These are phyloP conservation scores for Corythoichthys haematopterus DNA, from an alignment of 2,113 vertebrate species.

Conservation along the genomic window DNA sequence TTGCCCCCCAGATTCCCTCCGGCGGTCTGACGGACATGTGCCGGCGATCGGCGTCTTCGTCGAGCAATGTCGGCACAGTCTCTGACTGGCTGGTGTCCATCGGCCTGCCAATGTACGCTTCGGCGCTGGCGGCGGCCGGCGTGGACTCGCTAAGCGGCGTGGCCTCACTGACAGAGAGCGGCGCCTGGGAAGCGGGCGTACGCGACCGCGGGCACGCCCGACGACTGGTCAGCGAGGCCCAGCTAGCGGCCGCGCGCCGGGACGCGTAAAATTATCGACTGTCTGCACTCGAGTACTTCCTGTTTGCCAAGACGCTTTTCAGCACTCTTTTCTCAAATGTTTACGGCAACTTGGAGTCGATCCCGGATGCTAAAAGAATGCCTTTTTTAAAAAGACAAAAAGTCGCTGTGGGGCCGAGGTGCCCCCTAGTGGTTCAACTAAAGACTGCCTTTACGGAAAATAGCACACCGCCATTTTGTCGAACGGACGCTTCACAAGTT, in stretches of 20 bases:
- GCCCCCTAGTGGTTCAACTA: slow-evolving; percentile 4
- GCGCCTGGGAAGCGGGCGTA: slow-evolving; percentile 82
- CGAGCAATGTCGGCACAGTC: slow-evolving; percentile 76
- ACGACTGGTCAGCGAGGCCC: slow-evolving; percentile 83
- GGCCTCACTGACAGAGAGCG: slow-evolving; percentile 82
- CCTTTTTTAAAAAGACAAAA: slow-evolving; percentile 39
- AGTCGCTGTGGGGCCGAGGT: not conserved
- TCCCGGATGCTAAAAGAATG: slow-evolving; percentile 52
- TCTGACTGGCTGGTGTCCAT: slow-evolving; percentile 91
- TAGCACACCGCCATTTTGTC: slow-evolving; percentile 66
- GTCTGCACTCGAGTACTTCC: slow-evolving; percentile 25
- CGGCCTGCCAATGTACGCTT: slow-evolving; percentile 88
- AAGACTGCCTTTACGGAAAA: slow-evolving; percentile 66
- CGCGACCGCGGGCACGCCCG: slow-evolving; percentile 83
- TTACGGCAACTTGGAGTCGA: slow-evolving; percentile 52
- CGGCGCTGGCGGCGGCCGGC: slow-evolving; percentile 76
- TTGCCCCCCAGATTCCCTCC: slow-evolving; percentile 82
- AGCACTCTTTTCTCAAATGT: slow-evolving; percentile 46
- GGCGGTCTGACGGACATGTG: slow-evolving; percentile 90
- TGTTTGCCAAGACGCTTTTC: slow-evolving; percentile 20
- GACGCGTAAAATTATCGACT: slow-evolving; percentile 27
- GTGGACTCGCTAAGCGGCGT: slow-evolving; percentile 79
- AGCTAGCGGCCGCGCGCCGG: slow-evolving; percentile 66
- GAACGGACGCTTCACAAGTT: slow-evolving; percentile 48
- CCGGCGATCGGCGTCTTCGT: slow-evolving; percentile 77